Conservation (phyloP, 2,888 invertebrate species). For the Eremobia ochroleuca region DNA sequence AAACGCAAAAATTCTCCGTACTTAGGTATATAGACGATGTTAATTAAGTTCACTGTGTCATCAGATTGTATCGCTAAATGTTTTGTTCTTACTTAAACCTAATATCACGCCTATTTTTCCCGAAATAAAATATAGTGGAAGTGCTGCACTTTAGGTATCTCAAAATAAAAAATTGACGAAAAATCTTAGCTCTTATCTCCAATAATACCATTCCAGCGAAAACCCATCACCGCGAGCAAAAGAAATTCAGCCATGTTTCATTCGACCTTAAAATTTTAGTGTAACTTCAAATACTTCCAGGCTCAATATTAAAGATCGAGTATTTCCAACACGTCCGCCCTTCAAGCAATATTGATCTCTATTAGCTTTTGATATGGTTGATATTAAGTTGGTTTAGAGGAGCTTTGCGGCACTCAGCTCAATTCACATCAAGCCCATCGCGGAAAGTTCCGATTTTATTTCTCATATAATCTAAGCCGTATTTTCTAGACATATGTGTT, state of each 20-base stretch:
- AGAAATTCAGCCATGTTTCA: conserved; percentile 51
- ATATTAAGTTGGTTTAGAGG: conserved; percentile 25
- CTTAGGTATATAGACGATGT: conserved; percentile 14
- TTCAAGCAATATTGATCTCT: conserved; percentile 35
- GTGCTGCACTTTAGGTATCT: neutral
- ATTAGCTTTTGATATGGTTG: conserved; percentile 22
- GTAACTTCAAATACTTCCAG: conserved; percentile 57
- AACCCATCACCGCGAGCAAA: conserved; percentile 24
- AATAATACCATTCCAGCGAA: conserved; percentile 16
- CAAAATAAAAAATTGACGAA: neutral
- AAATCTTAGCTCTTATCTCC: conserved; percentile 9
- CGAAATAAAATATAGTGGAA: neutral
- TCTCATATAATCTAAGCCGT: conserved; percentile 39
- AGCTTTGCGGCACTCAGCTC: conserved; percentile 41
- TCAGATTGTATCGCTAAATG: conserved; percentile 4
- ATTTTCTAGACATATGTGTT: conserved; percentile 33
- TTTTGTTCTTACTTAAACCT: neutral
- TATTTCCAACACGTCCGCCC: conserved; percentile 28
- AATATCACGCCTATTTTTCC: neutral
- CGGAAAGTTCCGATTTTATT: conserved; percentile 49
- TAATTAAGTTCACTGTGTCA: conserved; percentile 34
- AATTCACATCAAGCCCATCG: conserved; percentile 35
- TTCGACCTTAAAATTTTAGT: conserved; percentile 64
- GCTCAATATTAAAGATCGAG: conserved; percentile 51
- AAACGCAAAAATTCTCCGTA: conserved; percentile 37